phyloP scores from a whole-genome alignment of 2,113 vertebrate species.

The Ochotona curzoniae region DNA sequence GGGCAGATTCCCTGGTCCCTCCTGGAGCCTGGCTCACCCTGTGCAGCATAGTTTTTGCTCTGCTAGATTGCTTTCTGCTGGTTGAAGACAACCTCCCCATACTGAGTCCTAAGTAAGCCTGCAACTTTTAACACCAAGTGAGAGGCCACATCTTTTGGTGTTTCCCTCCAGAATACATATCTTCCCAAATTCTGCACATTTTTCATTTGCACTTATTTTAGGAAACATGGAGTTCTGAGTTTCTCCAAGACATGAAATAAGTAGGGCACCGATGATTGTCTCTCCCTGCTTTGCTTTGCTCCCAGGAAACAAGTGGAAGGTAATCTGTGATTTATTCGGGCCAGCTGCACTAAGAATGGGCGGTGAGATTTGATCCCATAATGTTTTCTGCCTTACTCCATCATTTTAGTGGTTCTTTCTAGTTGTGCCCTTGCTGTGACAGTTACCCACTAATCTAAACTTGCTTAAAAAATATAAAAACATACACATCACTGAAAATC shows the following conservation, averaged over 20 bases:
- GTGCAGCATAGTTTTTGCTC: constrained; percentile 31
- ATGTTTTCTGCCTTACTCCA: not conserved
- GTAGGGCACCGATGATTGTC: not conserved
- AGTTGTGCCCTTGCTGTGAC: not conserved
- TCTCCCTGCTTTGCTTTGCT: not conserved
- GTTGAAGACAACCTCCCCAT: not conserved
- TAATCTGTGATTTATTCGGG: constrained; percentile 56
- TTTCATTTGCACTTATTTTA: not conserved
- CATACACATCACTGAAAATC: not conserved
- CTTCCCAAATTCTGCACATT: not conserved
- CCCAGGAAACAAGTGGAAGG: not conserved
- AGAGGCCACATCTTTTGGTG: not conserved
- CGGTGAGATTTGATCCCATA: not conserved
- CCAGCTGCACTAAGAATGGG: constrained; percentile 40
- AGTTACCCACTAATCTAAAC: not conserved
- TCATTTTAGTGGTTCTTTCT: not conserved
- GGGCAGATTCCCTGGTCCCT: constrained; percentile 20
- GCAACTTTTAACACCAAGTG: not conserved
- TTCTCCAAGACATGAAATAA: constrained; percentile 47
- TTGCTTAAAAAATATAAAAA: not conserved
- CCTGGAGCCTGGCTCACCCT: constrained; percentile 31
- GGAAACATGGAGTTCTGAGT: not conserved
- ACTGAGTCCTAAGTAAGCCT: not conserved
- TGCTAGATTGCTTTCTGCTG: not conserved
- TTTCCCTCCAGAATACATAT: not conserved